Evolutionary conservation across 2,888 invertebrate genomes (phyloP).

Genomic region (Drosophila ustulata): DNA sequence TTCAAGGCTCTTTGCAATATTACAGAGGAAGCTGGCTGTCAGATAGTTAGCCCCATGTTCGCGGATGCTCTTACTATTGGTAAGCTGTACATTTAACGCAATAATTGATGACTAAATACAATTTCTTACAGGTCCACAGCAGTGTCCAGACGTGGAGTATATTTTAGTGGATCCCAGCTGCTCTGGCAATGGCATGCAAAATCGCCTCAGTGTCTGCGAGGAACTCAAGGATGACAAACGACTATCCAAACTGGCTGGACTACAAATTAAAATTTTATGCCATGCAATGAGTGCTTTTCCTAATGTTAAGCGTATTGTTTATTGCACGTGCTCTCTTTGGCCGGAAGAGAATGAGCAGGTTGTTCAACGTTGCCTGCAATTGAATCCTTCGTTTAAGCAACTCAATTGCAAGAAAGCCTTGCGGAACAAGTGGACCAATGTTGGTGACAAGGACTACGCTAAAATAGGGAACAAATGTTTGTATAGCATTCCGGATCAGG

Average conservation of each 20-base stretch:
- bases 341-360: conserved; percentile 97
- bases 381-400: conserved; percentile 87
- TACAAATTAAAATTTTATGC: conserved; percentile 93
- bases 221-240: conserved; percentile 86
- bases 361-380: conserved; percentile 80
- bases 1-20: conserved; percentile 89
- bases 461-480: conserved; percentile 91
- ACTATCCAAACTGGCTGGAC: conserved; percentile 89
- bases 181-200: conserved; percentile 94
- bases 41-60: conserved; percentile 89
- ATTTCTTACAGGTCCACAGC: conserved; percentile 59
- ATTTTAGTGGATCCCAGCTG: conserved; percentile 99
- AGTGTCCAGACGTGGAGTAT: conserved; percentile 89
- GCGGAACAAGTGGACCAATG: conserved; percentile 89
- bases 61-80: conserved; percentile 90
- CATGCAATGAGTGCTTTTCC: conserved; percentile 95
- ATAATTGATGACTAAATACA: background rate
- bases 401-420: conserved; percentile 87
- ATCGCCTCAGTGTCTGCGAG: conserved; percentile 86
- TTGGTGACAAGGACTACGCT: conserved; percentile 88
- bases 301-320: conserved; percentile 93
- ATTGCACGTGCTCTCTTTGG: conserved; percentile 97
- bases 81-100: conserved; percentile 52
- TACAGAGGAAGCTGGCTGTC: conserved; percentile 88
- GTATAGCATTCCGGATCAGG: conserved; percentile 90